Base-by-base conservation (phyloP, 2,113 vertebrate species). In the Pitta sordida region DNA sequence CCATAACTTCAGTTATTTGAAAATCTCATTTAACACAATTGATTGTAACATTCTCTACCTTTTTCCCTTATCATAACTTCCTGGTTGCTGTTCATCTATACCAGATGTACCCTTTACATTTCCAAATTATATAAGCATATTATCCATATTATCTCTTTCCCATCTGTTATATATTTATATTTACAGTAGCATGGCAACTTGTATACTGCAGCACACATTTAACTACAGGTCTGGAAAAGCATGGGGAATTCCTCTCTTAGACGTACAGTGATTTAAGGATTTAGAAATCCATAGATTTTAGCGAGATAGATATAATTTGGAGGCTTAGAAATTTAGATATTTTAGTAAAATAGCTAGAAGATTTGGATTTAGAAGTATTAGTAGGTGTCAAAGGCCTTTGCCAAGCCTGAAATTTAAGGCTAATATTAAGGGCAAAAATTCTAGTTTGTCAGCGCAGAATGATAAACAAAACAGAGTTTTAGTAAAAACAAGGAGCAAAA, bases 81-180 rank as follows among this genome's bases (percentile, higher is more conserved):
- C 85, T 94, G 93, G 88, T 70, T 94, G 68, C 81, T 76, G 53
- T 86, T 95, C 83, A 92, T 94, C 74, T 83, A 85, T 86, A 94
- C 83, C 94, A 97, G 92, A 97, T 96, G 96, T 96, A 86, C 4
- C 4, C 68, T 94, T 89, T 77, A 81, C 37, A 62, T 83, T 90
- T 92, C 86, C 78, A 71, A 91, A 79, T 52, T 80, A 51, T 44
- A 71, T 59, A 71, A 96, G 92, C 4, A 2, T 58, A 58, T 70
- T 92, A 55, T 73, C 71, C 65, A 60, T 71, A 92, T 63, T 94
- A 51, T 83, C 56, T 85, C 36, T 76, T 91, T 75, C 65, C 48
- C 15, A 19, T 90, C 87, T 94, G 83, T 60, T 92, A 55, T 74
- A 71, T 71, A 56, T 87, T 91, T 96, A 69, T 87, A 89, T 94